These are phyloP conservation scores for Orientallactaga sibirica DNA, from an alignment of 2,797 vertebrate species.

Conservation along the genomic window DNA sequence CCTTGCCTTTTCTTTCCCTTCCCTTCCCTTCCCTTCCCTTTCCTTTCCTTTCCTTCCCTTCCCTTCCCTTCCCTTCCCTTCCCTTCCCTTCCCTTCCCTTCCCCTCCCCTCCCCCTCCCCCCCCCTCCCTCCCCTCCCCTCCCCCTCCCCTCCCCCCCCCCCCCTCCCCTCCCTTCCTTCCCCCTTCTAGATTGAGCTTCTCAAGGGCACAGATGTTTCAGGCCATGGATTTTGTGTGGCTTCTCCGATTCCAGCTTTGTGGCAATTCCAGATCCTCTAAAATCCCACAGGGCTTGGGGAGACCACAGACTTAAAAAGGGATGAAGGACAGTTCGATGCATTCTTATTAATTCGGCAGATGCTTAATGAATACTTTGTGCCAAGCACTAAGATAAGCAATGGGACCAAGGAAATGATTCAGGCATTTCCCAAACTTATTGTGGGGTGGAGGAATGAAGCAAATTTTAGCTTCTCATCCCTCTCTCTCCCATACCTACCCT, in stretches of 20 bases:
- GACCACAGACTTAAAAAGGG: background rate
- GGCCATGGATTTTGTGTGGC: background rate
- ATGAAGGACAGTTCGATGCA: background rate
- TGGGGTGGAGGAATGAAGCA: background rate
- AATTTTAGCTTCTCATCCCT: background rate
- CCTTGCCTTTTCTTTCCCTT: no score
- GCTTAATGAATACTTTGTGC: background rate
- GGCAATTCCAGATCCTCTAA: background rate
- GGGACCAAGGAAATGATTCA: background rate
- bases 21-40: background rate
- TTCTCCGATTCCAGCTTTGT: background rate
- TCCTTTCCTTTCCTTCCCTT: background rate
- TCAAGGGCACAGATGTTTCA: background rate
- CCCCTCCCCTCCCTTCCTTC: background rate
- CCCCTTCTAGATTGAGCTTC: background rate
- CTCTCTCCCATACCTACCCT: background rate
- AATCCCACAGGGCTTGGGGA: background rate
- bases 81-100: no score
- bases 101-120: no score
- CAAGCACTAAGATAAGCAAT: background rate
- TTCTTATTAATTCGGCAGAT: conserved; percentile 37
- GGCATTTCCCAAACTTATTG: background rate
- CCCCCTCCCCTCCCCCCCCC: no score
- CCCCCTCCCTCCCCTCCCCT: no score
- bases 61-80: no score